Conservation (phyloP, 2,113 vertebrate genomes). For the Gila orcuttii region DNA sequence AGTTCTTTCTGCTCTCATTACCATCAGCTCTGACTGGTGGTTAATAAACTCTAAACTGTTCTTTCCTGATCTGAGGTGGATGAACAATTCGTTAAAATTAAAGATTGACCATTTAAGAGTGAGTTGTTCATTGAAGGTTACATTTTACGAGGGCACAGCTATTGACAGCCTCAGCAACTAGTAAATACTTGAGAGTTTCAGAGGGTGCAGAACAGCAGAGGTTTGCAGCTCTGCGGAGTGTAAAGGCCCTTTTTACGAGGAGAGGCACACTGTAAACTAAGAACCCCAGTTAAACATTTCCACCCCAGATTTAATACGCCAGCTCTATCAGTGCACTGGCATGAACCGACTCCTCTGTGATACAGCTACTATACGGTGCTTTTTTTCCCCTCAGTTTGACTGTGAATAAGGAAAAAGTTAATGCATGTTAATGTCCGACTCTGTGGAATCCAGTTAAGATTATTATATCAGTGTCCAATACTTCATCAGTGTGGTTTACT, state of each 20-base stretch:
- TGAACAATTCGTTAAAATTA: constrained; percentile 27
- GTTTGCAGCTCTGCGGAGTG: constrained; percentile 17
- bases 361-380: constrained; percentile 3
- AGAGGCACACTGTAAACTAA: constrained; percentile 44
- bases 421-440: not conserved
- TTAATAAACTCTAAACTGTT: constrained; percentile 41
- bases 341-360: constrained; percentile 32
- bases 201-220: constrained; percentile 17
- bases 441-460: not conserved
- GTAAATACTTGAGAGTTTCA: constrained; percentile 38
- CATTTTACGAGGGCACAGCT: constrained; percentile 13
- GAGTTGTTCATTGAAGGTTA: constrained; percentile 23
- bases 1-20: not conserved
- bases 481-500: not conserved
- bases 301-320: constrained; percentile 31
- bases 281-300: constrained; percentile 41
- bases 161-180: constrained; percentile 32
- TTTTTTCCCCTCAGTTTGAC: not conserved
- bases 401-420: not conserved
- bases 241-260: constrained; percentile 39
- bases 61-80: constrained; percentile 18
- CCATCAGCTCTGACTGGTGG: not conserved
- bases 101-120: constrained; percentile 9
- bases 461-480: not conserved
- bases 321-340: constrained; percentile 22